Percentiles rank a stretch among this genome's conserved stretches.
These are phyloP conservation scores for mouse (Mus musculus) DNA, from an alignment of 2,113 vertebrate species.

Conservation along the genomic window DNA sequence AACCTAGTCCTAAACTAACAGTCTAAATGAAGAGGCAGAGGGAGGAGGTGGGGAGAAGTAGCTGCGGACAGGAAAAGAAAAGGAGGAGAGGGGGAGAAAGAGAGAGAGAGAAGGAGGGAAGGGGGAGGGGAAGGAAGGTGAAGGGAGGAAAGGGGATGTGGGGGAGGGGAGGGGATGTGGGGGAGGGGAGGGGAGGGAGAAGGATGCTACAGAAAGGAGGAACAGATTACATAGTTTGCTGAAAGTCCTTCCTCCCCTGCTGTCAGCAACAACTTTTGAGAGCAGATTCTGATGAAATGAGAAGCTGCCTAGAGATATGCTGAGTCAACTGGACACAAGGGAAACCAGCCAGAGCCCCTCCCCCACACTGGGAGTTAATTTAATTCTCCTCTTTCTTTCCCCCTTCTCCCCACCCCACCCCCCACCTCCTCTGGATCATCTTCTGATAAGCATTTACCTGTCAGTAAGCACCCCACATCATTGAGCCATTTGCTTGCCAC, in stretches of 20 bases:
- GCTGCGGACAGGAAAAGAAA: rapidly evolving
- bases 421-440: not conserved
- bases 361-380: not conserved
- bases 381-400: not conserved
- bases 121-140: no score
- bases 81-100: rapidly evolving
- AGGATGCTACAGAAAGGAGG: not conserved
- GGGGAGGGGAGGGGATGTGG: not conserved
- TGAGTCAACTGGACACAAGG: not conserved
- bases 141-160: no score
- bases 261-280: no score
- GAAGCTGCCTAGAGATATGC: not conserved
- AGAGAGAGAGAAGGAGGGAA: no score
- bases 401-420: no score
- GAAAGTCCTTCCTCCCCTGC: not conserved
- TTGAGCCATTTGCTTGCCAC: not conserved
- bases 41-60: not conserved
- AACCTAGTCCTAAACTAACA: not conserved
- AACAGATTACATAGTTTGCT: not conserved
- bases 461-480: not conserved
- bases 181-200: not conserved
- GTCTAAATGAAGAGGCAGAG: not conserved
- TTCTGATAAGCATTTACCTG: not conserved
- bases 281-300: not conserved
- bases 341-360: not conserved